phyloP scores from a whole-genome alignment of 1,140 invertebrate genomes.

The Plutomurus gul region DNA sequence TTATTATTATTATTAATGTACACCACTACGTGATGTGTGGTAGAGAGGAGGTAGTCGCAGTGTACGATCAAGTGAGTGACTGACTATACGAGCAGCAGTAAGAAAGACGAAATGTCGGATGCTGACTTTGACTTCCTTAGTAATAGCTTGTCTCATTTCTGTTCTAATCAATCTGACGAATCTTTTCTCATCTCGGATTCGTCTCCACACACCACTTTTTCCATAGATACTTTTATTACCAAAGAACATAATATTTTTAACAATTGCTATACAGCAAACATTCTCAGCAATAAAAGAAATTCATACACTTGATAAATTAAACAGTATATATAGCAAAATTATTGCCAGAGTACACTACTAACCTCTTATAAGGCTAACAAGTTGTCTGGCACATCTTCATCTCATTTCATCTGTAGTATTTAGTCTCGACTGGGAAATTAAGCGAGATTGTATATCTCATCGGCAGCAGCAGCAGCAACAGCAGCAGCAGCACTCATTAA shows the following conservation, averaged over 20 bases:
- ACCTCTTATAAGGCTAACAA: no score
- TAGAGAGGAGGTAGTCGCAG: no score
- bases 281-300: background rate
- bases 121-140: background rate
- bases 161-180: constrained; percentile 5
- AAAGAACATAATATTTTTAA: background rate
- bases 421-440: background rate
- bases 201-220: background rate
- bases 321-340: background rate
- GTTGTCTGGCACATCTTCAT: background rate
- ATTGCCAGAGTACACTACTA: background rate
- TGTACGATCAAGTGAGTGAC: no score
- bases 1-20: no score
- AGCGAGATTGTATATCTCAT: background rate
- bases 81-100: no score
- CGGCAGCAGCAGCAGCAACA: background rate
- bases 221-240: background rate
- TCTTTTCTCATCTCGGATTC: background rate
- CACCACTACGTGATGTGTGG: no score
- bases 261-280: background rate
- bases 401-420: background rate
- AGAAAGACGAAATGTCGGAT: no score
- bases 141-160: background rate
- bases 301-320: background rate
- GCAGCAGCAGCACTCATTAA: background rate